phyloP scores from a whole-genome alignment of 2,113 vertebrate species.

The Alces alces region DNA sequence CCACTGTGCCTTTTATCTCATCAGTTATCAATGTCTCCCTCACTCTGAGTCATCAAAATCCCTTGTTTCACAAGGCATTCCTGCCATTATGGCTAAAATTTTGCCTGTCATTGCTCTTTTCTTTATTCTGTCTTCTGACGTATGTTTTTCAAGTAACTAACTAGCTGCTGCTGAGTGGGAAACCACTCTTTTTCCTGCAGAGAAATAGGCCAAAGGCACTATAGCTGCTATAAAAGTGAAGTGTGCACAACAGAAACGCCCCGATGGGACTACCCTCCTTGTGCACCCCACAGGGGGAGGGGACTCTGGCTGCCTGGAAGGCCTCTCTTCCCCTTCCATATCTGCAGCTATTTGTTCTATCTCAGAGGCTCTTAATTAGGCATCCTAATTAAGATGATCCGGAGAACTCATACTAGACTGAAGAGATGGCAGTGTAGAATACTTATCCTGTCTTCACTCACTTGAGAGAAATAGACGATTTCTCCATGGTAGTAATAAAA shows the following conservation, averaged over 20 bases:
- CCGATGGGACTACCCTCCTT: background rate
- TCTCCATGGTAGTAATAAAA: background rate
- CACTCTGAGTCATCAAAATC: background rate
- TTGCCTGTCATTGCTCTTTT: background rate
- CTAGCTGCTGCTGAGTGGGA: background rate
- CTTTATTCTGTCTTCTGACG: background rate
- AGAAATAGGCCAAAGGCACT: background rate
- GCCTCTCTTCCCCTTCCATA: background rate
- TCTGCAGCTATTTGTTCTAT: background rate
- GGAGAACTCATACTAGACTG: background rate
- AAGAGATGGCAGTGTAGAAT: accelerated
- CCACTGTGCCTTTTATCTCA: accelerated
- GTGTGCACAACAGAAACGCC: accelerated
- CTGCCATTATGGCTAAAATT: background rate
- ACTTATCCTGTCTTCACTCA: background rate
- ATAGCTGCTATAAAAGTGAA: background rate
- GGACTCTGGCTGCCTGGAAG: accelerated
- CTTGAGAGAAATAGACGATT: background rate
- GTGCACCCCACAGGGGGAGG: background rate
- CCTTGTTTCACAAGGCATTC: background rate
- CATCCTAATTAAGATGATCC: too few relatives aligned
- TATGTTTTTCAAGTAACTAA: background rate
- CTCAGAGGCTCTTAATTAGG: too few relatives aligned
- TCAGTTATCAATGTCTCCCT: background rate
- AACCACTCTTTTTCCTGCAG: background rate